Base-by-base conservation (phyloP, 2,113 vertebrate genomes). In the Capreolus pygargus region DNA sequence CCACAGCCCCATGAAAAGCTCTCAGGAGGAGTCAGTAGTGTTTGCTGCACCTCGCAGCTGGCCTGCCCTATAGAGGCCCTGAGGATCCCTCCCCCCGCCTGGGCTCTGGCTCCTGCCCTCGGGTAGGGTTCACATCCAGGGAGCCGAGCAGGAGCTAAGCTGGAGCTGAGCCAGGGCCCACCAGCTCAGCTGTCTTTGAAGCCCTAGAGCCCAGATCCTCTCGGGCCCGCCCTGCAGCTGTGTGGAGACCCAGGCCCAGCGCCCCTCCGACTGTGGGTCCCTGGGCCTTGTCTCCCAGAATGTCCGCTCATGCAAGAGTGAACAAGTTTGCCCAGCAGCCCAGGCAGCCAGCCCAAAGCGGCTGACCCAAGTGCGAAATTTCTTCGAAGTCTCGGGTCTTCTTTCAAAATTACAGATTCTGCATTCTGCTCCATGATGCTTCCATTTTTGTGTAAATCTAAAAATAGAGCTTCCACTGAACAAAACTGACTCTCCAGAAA, bases 301-400 rank as follows among this genome's bases (percentile, higher is more conserved):
- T 8, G 50, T 21, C 91, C 45, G 7, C 36, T 15, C 2, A 7
- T 1, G 54, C 7, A 16, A 23, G 47, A 52, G 50, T 15, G 50
- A 23, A 25, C 16, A 3, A 0, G 8, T 5, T 58, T 52, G 21
- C 61, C 30, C 8, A 39, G 54, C 57, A 13, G 57, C 50, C 78
- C 39, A 47, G 74, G n/a, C n/a, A 28, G 2, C 47, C 64, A 6
- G 88, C 89, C 94, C 9, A 58, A 11, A 58, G 61, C 76, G 13
- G 64, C 54, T 89, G 57, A 79, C 60, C 50, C 67, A 12, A 36
- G 79, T 39, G n/a, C 23, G n/a, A 67, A 33, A 57, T 60, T 82
- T 76, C 95, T 95, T 60, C 76, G 79, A 96, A 95, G 83, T 87
- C 94, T 82, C 30, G 28, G 60, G 39, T 47, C 89, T 94, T 85